Conservation (phyloP, 1,140 invertebrate species). For the Coptotermes formosanus region DNA sequence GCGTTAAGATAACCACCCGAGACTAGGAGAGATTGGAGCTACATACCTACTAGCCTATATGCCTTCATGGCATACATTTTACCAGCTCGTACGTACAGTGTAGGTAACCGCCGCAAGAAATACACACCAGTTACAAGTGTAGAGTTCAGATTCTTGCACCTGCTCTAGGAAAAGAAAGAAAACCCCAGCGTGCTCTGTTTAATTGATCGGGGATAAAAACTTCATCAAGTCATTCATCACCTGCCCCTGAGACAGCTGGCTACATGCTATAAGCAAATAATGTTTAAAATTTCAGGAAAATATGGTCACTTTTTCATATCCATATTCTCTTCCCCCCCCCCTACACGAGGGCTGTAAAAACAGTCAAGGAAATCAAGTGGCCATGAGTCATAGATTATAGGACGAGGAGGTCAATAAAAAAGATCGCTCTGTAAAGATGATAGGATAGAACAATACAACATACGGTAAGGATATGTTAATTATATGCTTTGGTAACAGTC, state of each 20-base stretch:
- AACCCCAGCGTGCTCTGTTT: not conserved
- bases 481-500: not conserved
- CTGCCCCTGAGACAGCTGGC: not conserved
- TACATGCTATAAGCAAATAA: not conserved
- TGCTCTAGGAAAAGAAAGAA: not conserved
- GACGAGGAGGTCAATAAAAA: not conserved
- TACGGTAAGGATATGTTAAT: not conserved
- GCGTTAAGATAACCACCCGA: too few relatives aligned
- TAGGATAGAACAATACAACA: not conserved
- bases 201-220: constrained; percentile 8
- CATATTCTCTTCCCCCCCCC: not conserved
- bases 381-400: not conserved
- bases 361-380: not conserved
- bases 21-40: too few relatives aligned
- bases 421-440: not conserved
- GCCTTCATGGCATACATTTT: too few relatives aligned
- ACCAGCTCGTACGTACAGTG: too few relatives aligned
- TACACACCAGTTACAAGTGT: not conserved
- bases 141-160: not conserved
- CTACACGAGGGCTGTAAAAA: not conserved
- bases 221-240: not conserved
- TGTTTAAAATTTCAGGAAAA: not conserved
- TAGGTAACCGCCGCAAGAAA: not conserved
- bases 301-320: not conserved
- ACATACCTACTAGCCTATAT: too few relatives aligned